Evolutionary conservation across 2,888 invertebrate genomes (phyloP).

Genomic region (Xylota sylvarum): DNA sequence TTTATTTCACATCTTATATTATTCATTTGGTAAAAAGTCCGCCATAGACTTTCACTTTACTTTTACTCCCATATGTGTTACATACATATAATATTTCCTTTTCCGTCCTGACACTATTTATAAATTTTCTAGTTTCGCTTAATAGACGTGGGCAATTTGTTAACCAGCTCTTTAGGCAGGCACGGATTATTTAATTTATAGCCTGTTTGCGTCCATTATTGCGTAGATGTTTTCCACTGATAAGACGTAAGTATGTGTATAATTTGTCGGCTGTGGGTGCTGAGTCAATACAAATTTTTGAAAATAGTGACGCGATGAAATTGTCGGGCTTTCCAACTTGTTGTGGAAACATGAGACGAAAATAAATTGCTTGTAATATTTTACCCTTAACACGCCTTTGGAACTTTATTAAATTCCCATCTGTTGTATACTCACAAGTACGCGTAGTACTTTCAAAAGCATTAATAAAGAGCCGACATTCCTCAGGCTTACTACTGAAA

Average conservation of each 20-base stretch:
- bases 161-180: not conserved
- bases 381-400: not conserved
- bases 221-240: too few relatives aligned
- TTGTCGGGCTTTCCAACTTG: too few relatives aligned
- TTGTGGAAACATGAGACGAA: slow-evolving; percentile 10
- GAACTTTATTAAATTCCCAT: not conserved
- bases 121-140: not conserved
- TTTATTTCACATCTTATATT: too few relatives aligned
- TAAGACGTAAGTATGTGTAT: too few relatives aligned
- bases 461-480: not conserved
- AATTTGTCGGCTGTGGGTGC: too few relatives aligned
- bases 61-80: too few relatives aligned
- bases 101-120: not conserved
- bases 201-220: too few relatives aligned
- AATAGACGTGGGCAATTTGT: not conserved
- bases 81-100: too few relatives aligned
- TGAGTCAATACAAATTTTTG: too few relatives aligned
- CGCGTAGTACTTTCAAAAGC: not conserved
- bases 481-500: slow-evolving; percentile 5
- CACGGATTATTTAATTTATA: not conserved
- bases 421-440: not conserved
- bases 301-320: too few relatives aligned
- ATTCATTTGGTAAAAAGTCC: too few relatives aligned
- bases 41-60: too few relatives aligned
- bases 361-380: not conserved